A percentile compares a stretch with the other conserved stretches of the same genome.
These are phyloP conservation scores for Candidula unifasciata DNA, from an alignment of 2,888 invertebrate genomes.

Conservation along the genomic window DNA sequence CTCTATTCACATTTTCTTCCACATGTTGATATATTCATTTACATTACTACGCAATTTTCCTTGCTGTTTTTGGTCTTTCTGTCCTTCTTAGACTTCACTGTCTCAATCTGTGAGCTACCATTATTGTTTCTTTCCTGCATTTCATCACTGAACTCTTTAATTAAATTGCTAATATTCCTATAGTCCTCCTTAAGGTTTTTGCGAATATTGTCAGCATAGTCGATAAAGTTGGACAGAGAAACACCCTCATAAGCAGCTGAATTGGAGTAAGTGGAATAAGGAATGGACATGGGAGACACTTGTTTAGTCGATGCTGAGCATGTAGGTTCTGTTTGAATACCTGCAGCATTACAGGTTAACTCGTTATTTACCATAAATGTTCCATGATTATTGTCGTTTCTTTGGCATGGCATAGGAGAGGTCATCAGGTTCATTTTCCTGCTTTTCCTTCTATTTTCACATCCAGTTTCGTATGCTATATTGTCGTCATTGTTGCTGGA, in stretches of 20 bases:
- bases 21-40: too few relatives aligned
- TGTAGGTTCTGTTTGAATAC: neutral
- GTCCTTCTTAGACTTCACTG: neutral
- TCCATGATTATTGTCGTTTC: neutral
- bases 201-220: conserved; percentile 31
- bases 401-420: too few relatives aligned
- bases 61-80: neutral
- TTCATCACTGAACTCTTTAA: conserved; percentile 7
- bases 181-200: conserved; percentile 24
- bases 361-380: neutral
- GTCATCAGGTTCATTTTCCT: too few relatives aligned
- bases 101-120: neutral
- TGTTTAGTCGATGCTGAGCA: neutral
- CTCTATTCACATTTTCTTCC: too few relatives aligned
- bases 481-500: too few relatives aligned
- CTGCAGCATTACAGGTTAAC: neutral
- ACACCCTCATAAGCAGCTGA: neutral
- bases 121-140: conserved; percentile 38
- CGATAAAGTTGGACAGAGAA: conserved; percentile 21
- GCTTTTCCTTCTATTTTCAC: too few relatives aligned
- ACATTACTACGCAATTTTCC: too few relatives aligned
- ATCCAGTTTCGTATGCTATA: too few relatives aligned
- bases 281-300: neutral
- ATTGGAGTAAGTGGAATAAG: neutral
- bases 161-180: conserved; percentile 24